Evolutionary conservation across 2,113 vertebrate genomes (phyloP).

Genomic region (Catharus fuscescens): DNA sequence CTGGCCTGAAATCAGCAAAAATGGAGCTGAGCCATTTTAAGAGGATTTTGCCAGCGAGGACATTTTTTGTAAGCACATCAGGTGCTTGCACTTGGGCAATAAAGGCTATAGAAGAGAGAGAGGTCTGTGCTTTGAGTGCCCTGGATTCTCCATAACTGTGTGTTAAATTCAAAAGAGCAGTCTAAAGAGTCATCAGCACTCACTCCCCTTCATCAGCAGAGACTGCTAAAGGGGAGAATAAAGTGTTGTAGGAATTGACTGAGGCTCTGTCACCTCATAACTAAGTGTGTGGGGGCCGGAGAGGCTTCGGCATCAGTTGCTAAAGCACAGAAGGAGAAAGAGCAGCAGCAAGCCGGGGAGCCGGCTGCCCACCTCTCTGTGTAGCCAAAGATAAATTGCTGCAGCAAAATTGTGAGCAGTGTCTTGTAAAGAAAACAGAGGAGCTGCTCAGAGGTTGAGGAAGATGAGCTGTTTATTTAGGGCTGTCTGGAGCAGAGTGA

Average conservation of each 20-base stretch:
- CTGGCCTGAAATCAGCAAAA: slow-evolving; percentile 23
- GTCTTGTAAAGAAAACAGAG: slow-evolving; percentile 16
- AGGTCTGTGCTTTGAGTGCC: neutral
- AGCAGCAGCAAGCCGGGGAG: neutral
- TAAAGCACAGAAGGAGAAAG: neutral
- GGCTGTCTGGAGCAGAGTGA: neutral
- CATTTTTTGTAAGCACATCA: slow-evolving; percentile 37
- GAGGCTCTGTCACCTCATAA: neutral
- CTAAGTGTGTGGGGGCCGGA: neutral
- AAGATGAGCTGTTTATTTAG: neutral
- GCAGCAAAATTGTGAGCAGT: slow-evolving; percentile 29
- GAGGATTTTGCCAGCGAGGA: slow-evolving; percentile 23
- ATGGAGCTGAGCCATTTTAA: neutral
- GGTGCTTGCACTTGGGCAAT: neutral
- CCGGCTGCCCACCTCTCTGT: neutral
- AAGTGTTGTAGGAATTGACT: neutral
- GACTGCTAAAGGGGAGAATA: neutral
- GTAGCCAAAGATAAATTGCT: slow-evolving; percentile 55
- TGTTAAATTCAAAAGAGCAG: slow-evolving; percentile 22
- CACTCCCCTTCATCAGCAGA: neutral
- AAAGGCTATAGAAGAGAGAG: neutral
- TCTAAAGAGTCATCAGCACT: neutral
- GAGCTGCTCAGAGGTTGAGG: neutral
- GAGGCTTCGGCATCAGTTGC: neutral
- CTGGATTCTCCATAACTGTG: neutral